Evolutionary conservation across 2,888 invertebrate genomes (phyloP).

Genomic region (Entomobrya proxima): DNA sequence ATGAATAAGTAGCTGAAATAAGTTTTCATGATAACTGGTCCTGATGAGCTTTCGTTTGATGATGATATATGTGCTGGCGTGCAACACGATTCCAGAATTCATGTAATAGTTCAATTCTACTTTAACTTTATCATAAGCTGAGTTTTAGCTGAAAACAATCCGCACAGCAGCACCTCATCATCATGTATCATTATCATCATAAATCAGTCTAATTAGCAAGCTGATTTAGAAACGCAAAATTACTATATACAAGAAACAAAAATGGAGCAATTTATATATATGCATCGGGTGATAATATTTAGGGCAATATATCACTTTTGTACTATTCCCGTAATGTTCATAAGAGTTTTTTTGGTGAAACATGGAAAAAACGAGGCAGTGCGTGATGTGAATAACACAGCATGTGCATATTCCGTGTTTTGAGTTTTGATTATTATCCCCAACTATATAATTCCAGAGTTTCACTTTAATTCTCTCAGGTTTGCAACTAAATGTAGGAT

Average conservation of each 20-base stretch:
- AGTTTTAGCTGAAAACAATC: background rate
- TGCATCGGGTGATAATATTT: background rate
- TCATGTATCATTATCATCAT: background rate
- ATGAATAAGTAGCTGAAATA: no score
- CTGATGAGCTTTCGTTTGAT: background rate
- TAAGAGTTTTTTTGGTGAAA: no score
- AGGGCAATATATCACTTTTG: background rate
- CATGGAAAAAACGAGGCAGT: no score
- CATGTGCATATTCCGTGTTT: no score
- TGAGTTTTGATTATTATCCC: no score
- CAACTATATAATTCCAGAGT: no score
- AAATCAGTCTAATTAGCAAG: constrained; percentile 5
- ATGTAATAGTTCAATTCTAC: background rate
- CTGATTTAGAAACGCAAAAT: background rate
- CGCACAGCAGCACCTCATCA: background rate
- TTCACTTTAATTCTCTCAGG: background rate
- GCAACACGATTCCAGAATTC: background rate
- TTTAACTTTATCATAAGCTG: background rate
- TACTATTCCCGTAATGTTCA: no score
- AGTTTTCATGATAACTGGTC: background rate
- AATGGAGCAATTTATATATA: no score
- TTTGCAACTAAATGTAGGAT: background rate
- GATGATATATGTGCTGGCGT: constrained; percentile 1
- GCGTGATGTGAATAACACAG: no score
- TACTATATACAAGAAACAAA: background rate